These are phyloP conservation scores for Brassicogethes aeneus DNA, from an alignment of 2,888 invertebrate genomes.

Conservation along the genomic window DNA sequence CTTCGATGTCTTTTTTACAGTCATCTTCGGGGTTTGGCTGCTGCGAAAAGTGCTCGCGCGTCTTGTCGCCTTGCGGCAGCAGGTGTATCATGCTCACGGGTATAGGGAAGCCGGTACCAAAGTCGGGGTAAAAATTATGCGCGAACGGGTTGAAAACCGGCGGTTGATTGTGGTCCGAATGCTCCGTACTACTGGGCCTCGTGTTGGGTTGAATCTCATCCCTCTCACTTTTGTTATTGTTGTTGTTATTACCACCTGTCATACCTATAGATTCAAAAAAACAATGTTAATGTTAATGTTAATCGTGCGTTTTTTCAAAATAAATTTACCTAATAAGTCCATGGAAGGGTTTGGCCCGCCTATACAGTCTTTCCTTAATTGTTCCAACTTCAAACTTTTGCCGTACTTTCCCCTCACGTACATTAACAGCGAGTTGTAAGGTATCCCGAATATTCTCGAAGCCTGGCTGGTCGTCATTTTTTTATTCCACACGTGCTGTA, in stretches of 20 bases:
- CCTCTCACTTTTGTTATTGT: conserved; percentile 40
- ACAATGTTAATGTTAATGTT: no score
- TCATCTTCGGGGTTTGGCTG: conserved; percentile 48
- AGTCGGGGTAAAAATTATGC: conserved; percentile 77
- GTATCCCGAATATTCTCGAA: conserved; percentile 82
- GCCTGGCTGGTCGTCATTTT: conserved; percentile 92
- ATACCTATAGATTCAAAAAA: no score
- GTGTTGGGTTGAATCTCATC: conserved; percentile 35
- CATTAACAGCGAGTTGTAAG: conserved; percentile 88
- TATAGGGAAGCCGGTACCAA: conserved; percentile 68
- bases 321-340: conserved; percentile 50
- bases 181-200: conserved; percentile 58
- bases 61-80: conserved; percentile 70
- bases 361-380: conserved; percentile 80
- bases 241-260: conserved; percentile 29
- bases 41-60: conserved; percentile 51
- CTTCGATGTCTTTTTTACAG: conserved; percentile 29
- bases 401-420: conserved; percentile 89
- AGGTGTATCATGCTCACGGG: conserved; percentile 79
- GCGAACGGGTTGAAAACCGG: conserved; percentile 69
- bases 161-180: conserved; percentile 41
- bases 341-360: conserved; percentile 58
- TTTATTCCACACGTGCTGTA: conserved; percentile 92
- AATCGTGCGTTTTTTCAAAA: no score
- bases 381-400: conserved; percentile 83